Conservation (phyloP, 2,888 invertebrate species). For the Callosobruchus maculatus region DNA sequence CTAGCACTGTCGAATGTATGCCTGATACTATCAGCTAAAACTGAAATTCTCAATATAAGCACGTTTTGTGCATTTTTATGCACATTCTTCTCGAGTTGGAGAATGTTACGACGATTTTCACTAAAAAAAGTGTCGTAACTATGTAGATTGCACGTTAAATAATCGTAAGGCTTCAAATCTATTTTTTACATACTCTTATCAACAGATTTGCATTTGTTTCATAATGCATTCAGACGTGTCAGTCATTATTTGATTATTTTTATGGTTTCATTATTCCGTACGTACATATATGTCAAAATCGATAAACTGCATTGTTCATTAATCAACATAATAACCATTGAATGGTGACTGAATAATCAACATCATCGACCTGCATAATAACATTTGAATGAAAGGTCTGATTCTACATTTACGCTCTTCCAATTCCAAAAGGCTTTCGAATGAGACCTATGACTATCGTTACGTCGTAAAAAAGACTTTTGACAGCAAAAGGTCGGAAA, state of each 20-base stretch:
- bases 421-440: no score
- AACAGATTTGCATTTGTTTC: background rate
- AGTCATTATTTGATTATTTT: background rate
- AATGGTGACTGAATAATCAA: background rate
- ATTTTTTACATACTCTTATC: background rate
- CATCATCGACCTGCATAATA: no score
- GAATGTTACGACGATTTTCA: background rate
- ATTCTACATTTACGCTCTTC: no score
- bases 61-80: background rate
- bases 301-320: background rate
- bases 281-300: background rate
- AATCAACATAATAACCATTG: background rate
- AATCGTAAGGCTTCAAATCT: background rate
- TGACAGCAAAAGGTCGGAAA: no score
- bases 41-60: background rate
- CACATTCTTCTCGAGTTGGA: background rate
- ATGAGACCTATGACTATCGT: no score
- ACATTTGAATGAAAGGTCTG: no score
- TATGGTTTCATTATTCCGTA: background rate
- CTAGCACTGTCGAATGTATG: background rate
- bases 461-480: no score
- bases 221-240: background rate
- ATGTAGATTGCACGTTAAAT: background rate
- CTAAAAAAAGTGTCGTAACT: background rate
- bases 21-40: background rate